Evolutionary conservation across 2,888 invertebrate genomes (phyloP), one percentile per base, ranked within the genome.

Genomic region (Volucella zonaria): DNA sequence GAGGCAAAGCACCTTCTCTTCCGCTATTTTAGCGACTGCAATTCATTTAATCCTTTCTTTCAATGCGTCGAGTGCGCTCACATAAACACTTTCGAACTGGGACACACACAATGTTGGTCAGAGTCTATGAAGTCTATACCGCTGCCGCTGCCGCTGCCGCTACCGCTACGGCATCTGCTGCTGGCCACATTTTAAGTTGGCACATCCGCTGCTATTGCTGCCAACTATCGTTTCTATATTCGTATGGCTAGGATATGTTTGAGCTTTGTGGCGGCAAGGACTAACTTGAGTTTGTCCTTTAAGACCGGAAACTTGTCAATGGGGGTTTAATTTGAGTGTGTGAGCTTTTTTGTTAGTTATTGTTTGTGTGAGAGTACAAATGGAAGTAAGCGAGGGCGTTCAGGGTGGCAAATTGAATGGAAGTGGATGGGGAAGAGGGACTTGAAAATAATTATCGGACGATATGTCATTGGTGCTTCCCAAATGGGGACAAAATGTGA

Each of bases 221-320:
- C 66, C 66, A 81, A 64, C 68, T 51, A 52, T 59, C 51, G 52
- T 45, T 42, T 47, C 15, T 58, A 31, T 31, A 31, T 31, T 31
- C 31, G 31, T 31, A n/a, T 62, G 62, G 62, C 64, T 45, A 49
- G 45, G 62, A 52, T 56, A 15, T 23, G 67, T 23, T 59, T 49
- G 43, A 6, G 74, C 42, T 62, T 49, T 66, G 64, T 42, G 58
- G 71, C 47, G 38, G 31, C 42, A 47, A 74, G 47, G 67, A 80
- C 78, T 58, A 67, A 73, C 73, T 79, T 73, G 70, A 81, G 80
- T 62, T 54, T 68, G 75, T 51, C 75, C 73, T 75, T 51, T 61
- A 75, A 75, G 80, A 81, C 75, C 80, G 80, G 80, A 81, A 81
- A 74, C 74, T 75, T 68, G 75, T 81, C 80, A 75, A 81, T 74